A percentile compares a stretch with the other conserved stretches of the same genome.
Evolutionary conservation across 2,888 invertebrate genomes (phyloP).

Genomic region (Dermolepida albohirtum): DNA sequence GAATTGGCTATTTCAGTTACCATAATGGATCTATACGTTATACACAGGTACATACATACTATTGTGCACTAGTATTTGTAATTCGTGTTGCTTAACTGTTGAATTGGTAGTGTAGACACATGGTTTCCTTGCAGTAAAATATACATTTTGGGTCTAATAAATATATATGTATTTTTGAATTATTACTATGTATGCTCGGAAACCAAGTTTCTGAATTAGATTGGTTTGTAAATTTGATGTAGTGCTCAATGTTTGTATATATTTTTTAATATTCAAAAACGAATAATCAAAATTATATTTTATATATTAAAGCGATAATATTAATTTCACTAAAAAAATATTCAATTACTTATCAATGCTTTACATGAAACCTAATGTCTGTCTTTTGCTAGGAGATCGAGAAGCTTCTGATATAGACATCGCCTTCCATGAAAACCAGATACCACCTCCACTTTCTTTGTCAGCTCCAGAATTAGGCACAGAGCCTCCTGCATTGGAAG

Average conservation of each 20-base stretch:
- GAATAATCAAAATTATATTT: neutral
- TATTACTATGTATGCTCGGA: neutral
- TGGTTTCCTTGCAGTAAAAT: too few species aligned
- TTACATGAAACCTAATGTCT: neutral
- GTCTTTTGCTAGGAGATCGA: constrained; percentile 45
- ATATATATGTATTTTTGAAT: too few species aligned
- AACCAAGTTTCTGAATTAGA: neutral
- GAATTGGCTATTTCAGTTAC: neutral
- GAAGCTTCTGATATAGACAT: constrained; percentile 65
- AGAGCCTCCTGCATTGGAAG: constrained; percentile 68
- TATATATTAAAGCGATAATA: neutral
- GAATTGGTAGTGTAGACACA: too few species aligned
- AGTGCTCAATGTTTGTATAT: neutral
- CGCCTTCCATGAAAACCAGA: constrained; percentile 74
- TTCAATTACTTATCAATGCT: neutral
- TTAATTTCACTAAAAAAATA: too few species aligned
- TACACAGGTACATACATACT: too few species aligned
- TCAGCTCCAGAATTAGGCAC: constrained; percentile 84
- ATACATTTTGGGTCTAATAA: too few species aligned
- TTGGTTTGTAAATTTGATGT: neutral
- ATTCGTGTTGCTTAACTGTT: too few species aligned
- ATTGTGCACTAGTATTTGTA: too few species aligned
- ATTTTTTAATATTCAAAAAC: neutral
- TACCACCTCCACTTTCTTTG: constrained; percentile 84
- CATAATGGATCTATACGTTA: too few species aligned